Base-by-base conservation (phyloP, 2,797 vertebrate species). In the Anableps anableps region DNA sequence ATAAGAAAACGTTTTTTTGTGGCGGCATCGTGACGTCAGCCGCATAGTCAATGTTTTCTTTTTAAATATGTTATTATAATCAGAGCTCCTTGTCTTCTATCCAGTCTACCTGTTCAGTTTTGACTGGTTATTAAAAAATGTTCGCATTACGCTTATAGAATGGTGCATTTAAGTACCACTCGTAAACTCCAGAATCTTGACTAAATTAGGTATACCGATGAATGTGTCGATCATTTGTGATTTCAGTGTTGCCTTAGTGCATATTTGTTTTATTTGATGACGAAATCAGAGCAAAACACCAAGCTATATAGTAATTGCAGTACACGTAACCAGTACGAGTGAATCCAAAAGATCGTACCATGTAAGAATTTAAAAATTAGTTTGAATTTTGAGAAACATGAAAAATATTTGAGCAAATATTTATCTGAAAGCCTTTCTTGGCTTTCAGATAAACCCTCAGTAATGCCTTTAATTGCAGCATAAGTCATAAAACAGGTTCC, bases 401-500 rank as follows among this genome's bases (percentile, higher is more conserved):
- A 14, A n/a, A n/a, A 14, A 45, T 3, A 8, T 7, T 45, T n/a
- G 23, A 71, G 41, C 41, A 2, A 38, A 41, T n/a, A n/a, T n/a
- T n/a, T n/a, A n/a, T 10, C 9, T 43, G 66, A 23, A 26, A 45
- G 41, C 5, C 26, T 6, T 45, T 17, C 5, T 14, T 45, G 68
- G 16, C 13, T 53, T 58, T 14, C 73, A 51, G 29, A 4, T 4
- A 23, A 79, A 43, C 41, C 38, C 51, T 80, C 23, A 43, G 66
- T 41, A 29, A 45, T 71, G 13, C 41, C 2, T 16, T 17, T 71
- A 41, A 80, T 60, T 76, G 9, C 21, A 68, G 72, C 48, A n/a
- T 48, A n/a, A 51, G 60, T 74, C 60, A 77, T 84, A 70, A 77
- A 80, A 60, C 66, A 47, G 47, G 23, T 76, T 79, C 55, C 17